Base-by-base conservation (phyloP, 2,113 vertebrate species). In the Tautogolabrus adspersus region DNA sequence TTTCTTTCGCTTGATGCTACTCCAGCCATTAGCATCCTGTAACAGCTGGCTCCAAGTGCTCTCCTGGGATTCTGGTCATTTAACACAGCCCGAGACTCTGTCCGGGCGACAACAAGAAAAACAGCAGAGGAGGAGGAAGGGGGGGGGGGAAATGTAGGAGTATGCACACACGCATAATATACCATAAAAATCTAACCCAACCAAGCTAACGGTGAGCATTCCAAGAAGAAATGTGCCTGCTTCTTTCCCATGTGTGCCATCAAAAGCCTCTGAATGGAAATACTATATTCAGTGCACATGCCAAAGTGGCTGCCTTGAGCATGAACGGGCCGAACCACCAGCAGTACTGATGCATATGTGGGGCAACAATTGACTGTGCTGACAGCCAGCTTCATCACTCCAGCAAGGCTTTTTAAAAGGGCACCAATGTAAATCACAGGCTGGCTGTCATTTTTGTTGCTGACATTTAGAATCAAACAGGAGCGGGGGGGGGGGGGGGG, bases 391-490 rank as follows among this genome's bases (percentile, higher is more conserved):
- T 87, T 74, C 85, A 88, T 88, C 77, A 77, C 75, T 87, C 61
- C 47, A 13, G 81, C 61, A 30, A 68, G 52, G 69, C 71, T 79
- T 83, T 88, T 86, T 82, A 75, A 91, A 94, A 94, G 92, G 83
- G 82, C 91, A 89, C 18, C 40, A 13, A 87, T 77, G 83, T 89
- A 88, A 89, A 92, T 91, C 86, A 89, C 77, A 64, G 64, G 23
- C 42, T 22, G 40, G 66, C 66, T 79, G 87, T 88, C 85, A 79
- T 64, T 83, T 89, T 79, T 83, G 82, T 65, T 81, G 72, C 81
- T 85, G 90, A 87, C 89, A 90, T 88, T 90, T 90, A 84, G 42
- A 85, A 83, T 83, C 49, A 74, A 81, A 81, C 66, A 81, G 65
- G 54, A 72, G 51, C 42, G 44, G 30, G 30, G 30, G 30, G 30